phyloP scores from a whole-genome alignment of 1,140 invertebrate genomes.

The Idris sp. region DNA sequence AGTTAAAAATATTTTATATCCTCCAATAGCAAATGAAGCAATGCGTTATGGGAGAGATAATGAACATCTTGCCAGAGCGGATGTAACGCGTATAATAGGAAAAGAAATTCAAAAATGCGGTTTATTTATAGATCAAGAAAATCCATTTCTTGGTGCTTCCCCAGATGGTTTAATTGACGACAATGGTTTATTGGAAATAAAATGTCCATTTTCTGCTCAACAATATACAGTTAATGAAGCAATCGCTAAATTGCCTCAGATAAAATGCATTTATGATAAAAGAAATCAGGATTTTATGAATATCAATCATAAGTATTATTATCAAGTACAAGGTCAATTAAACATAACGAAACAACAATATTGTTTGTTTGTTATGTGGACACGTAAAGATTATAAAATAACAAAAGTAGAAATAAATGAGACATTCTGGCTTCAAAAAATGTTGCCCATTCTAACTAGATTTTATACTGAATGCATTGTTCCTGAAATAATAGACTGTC shows the following conservation, averaged over 20 bases:
- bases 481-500: slow-evolving; percentile 3
- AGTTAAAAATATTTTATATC: slow-evolving; percentile 13
- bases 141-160: slow-evolving; percentile 2
- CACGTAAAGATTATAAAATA: neutral
- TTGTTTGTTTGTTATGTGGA: slow-evolving; percentile 4
- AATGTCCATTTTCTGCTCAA: slow-evolving; percentile 1
- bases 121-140: slow-evolving; percentile 7
- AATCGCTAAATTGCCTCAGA: neutral
- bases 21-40: neutral
- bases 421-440: neutral
- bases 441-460: neutral
- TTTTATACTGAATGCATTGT: neutral
- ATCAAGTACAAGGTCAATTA: slow-evolving; percentile 3
- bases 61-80: neutral
- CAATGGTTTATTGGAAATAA: slow-evolving; percentile 8
- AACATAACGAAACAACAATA: neutral
- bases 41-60: slow-evolving; percentile 10
- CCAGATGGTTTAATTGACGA: slow-evolving; percentile 13
- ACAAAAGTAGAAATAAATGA: neutral
- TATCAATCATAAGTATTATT: neutral
- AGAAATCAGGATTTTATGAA: neutral
- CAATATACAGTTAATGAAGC: neutral
- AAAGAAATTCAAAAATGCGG: slow-evolving; percentile 10
- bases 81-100: neutral
- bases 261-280: neutral